Base-by-base conservation (phyloP, 1,140 invertebrate species). In the Pogonus chalceus region DNA sequence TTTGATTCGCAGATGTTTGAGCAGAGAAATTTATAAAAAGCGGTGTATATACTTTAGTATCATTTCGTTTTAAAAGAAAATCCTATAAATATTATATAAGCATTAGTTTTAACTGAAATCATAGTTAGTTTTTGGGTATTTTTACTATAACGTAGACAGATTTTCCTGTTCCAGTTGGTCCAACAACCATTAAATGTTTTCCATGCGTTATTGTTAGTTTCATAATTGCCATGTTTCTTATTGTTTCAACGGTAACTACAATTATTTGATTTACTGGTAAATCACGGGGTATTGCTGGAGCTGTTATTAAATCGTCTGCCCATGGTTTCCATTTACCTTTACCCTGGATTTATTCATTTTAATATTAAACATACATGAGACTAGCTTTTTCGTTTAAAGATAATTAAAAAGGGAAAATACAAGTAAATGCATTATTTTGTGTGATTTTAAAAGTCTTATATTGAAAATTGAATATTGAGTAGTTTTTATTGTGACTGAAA, bases 221-320 rank as follows among this genome's bases (percentile, higher is more conserved):
- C 72, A 95, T 84, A 0, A 96, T 68, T 0, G 81, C 79, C 7
- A 82, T 81, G 62, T 88, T 90, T 26, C 92, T 76, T 0, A 95
- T 80, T 2, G 90, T 94, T 69, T 96, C 92, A 14, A 89, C 76
- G 0, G 92, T 97, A 4, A 89, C 84, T 1, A 97, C 90, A 51
- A 96, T 88, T 53, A 97, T 96, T 75, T 96, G 90, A 73, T 96
- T 93, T 2, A 93, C 91, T 0, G 87, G 83, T 35, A 91, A 87
- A 61, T 96, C 93, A 43, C 90, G 77, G 1, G 92, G 85, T 56
- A 96, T 92, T 0, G 90, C 79, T 0, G 90, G 82, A 1, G 81
- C 80, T 12, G 81, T 75, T 16, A 82, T 73, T 2, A 96, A 76
- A 56, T 92, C 89, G 59, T 95, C 90, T 51, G 85, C 76, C 93